These are phyloP conservation scores for Pristionchus arcanus DNA, from an alignment of 2,888 invertebrate species.

Conservation along the genomic window DNA sequence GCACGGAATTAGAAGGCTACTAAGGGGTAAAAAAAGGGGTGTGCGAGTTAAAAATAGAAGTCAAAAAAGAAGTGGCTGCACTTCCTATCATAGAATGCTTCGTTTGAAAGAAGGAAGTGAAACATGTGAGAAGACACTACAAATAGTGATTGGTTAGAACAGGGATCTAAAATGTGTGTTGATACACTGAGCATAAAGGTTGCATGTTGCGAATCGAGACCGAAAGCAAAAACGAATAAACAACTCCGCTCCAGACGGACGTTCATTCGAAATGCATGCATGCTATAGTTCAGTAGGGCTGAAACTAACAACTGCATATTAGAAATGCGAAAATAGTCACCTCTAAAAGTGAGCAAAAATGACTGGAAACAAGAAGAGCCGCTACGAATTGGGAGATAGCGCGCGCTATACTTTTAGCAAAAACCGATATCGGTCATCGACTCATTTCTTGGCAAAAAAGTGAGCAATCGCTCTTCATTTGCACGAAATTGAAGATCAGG, in stretches of 20 bases:
- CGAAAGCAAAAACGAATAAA: background rate
- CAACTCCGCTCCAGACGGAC: background rate
- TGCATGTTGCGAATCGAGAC: too few relatives aligned
- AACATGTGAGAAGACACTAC: too few relatives aligned
- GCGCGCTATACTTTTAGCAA: background rate
- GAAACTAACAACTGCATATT: background rate
- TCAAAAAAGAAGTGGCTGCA: background rate
- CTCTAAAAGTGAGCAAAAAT: background rate
- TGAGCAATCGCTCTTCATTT: too few relatives aligned
- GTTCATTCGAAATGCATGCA: background rate
- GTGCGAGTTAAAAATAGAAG: background rate
- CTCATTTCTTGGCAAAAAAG: background rate
- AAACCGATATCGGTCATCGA: background rate
- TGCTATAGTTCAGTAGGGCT: background rate
- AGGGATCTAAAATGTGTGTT: too few relatives aligned
- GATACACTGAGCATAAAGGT: too few relatives aligned
- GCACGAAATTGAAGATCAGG: too few relatives aligned
- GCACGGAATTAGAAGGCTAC: background rate
- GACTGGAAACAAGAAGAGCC: background rate
- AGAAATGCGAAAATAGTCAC: background rate
- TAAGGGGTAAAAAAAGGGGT: background rate
- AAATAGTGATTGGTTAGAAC: too few relatives aligned
- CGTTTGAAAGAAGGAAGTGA: too few relatives aligned
- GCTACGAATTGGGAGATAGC: background rate
- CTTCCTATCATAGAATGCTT: background rate